Evolutionary conservation across 2,113 vertebrate species (phyloP).

Genomic region (Peromyscus leucopus): DNA sequence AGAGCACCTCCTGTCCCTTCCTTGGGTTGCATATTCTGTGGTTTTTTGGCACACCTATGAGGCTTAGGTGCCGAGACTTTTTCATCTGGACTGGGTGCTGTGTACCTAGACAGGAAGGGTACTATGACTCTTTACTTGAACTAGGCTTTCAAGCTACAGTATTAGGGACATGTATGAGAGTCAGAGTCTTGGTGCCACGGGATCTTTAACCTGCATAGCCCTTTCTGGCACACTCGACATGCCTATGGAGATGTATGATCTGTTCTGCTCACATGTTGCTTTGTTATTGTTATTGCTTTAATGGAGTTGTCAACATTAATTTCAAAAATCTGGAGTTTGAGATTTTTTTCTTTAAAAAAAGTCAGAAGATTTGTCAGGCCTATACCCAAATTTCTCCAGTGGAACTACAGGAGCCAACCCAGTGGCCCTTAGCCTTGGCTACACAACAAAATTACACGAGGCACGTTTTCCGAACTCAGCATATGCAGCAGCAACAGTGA

Average conservation of each 20-base stretch:
- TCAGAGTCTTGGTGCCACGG: not conserved
- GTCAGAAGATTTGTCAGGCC: conserved; percentile 27
- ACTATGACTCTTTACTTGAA: not conserved
- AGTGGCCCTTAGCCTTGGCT: conserved; percentile 7
- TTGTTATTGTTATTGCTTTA: conserved; percentile 25
- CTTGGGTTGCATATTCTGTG: not conserved
- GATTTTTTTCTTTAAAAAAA: conserved; percentile 40
- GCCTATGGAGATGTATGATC: not conserved
- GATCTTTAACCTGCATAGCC: not conserved
- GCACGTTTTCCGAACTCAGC: conserved; percentile 3
- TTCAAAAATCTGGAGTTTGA: conserved; percentile 35
- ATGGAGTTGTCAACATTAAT: conserved; percentile 42
- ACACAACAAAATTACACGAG: not conserved
- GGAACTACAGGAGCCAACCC: conserved; percentile 18
- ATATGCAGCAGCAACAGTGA: not conserved
- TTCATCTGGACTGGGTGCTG: not conserved
- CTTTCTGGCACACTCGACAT: not conserved
- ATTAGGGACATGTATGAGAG: not conserved
- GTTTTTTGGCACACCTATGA: not conserved
- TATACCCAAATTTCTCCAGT: conserved; percentile 61
- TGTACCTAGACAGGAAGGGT: not conserved
- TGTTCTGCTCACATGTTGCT: not conserved
- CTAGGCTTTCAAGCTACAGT: not conserved
- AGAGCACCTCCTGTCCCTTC: not conserved
- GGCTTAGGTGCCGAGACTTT: not conserved